These are phyloP conservation scores for Hemicentrotus pulcherrimus DNA, from an alignment of 35 echinoderm and acorn worm genomes.

Conservation along the genomic window DNA sequence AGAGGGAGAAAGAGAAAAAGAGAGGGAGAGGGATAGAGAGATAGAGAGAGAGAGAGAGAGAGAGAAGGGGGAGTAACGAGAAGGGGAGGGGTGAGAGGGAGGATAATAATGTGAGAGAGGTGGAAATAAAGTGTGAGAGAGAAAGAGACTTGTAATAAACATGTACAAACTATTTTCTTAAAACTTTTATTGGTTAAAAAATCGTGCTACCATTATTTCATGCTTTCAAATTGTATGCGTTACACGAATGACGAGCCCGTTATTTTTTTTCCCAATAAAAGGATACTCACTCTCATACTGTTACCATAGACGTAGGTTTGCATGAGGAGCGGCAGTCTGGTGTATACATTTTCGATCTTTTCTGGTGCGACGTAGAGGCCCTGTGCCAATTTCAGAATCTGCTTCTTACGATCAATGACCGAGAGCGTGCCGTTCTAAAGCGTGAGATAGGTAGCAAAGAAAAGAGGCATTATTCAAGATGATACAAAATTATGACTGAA, in stretches of 20 bases:
- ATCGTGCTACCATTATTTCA: no score
- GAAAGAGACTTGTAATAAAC: no score
- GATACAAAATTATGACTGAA: neutral
- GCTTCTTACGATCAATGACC: slow-evolving; percentile 83
- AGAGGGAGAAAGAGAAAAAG: no score
- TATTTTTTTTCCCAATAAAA: neutral
- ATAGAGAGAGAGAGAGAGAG: neutral
- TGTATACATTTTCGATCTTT: slow-evolving; percentile 78
- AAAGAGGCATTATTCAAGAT: neutral
- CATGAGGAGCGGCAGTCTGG: slow-evolving; percentile 55
- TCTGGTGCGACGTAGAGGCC: slow-evolving; percentile 81
- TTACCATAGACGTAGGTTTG: slow-evolving; percentile 82
- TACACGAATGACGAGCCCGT: neutral
- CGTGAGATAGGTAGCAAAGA: neutral
- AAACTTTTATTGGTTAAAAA: no score
- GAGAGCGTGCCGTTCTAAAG: slow-evolving; percentile 68
- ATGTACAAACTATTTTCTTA: no score
- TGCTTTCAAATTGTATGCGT: no score
- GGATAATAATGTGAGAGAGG: no score
- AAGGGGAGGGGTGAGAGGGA: no score
- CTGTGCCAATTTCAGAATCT: slow-evolving; percentile 81
- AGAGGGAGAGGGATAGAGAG: no score
- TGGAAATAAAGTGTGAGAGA: no score
- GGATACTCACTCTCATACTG: slow-evolving; percentile 61
- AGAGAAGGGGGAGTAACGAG: no score